Conservation (phyloP, 2,888 invertebrate species). For the Lasioglossum morio region DNA sequence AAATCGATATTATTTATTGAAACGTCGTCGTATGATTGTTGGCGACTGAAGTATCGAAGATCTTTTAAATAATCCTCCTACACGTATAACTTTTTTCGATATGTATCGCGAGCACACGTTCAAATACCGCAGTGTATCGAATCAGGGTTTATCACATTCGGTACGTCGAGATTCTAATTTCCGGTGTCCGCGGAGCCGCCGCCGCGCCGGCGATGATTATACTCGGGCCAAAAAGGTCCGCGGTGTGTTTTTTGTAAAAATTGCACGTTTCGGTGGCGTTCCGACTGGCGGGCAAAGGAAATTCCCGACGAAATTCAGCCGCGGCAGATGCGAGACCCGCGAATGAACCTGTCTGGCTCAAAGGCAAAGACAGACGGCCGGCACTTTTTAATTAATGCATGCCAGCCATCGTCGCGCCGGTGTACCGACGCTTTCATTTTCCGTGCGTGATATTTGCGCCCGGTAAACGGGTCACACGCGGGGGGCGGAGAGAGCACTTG, state of each 20-base stretch:
- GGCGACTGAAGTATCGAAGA: background rate
- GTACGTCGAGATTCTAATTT: background rate
- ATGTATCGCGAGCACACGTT: too few species aligned
- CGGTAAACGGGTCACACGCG: constrained; percentile 46
- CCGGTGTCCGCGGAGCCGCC: background rate
- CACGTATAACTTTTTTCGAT: background rate
- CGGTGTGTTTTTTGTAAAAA: constrained; percentile 5
- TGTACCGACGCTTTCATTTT: constrained; percentile 35
- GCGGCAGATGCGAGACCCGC: constrained; percentile 9
- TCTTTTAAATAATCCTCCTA: background rate
- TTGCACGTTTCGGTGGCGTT: constrained; percentile 24
- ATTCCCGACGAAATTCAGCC: constrained; percentile 19
- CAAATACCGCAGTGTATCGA: background rate
- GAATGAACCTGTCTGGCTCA: constrained; percentile 44
- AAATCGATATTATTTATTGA: too few species aligned
- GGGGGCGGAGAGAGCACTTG: constrained; percentile 10
- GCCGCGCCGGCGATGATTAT: background rate
- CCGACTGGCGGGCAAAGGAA: background rate
- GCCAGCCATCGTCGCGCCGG: constrained; percentile 3
- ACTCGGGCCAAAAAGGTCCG: background rate
- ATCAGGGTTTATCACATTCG: background rate
- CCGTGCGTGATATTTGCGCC: constrained; percentile 20
- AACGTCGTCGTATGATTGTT: too few species aligned
- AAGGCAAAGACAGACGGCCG: constrained; percentile 30
- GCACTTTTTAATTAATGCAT: constrained; percentile 55